Base-by-base conservation (phyloP, 2,797 vertebrate genomes). In the Darevskia mixta region DNA sequence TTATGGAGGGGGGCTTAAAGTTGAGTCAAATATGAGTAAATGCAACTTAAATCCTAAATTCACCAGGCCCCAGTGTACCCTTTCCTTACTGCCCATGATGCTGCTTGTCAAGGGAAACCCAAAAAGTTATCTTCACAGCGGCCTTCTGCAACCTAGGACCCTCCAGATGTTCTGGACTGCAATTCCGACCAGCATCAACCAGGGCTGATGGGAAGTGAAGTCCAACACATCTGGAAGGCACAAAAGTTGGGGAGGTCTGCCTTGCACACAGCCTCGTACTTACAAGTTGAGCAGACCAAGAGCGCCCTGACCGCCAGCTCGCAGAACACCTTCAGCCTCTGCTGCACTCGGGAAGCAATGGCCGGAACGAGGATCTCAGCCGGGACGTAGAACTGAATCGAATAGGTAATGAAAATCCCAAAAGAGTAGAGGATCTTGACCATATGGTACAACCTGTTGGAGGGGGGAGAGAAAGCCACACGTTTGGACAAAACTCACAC, bases 301-400 rank as follows among this genome's bases (percentile, higher is more conserved):
- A 98, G 76, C 1, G 94, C 86, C 89, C 98, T 96, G 0, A 87
- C 79, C 20, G 89, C 87, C 85, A 98, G 92, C 79, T 98, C 98
- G 93, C 91, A 96, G 64, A 94, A 83, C 29, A 95, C 86, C 84
- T 96, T 97, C 97, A 97, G 97, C 85, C 93, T 97, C 88, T 96
- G 96, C 61, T 93, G 93, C 89, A 97, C 93, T 86, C 90, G 96
- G 13, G 97, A 95, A 41, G 95, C 97, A 87, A 97, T 41, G 27
- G 86, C 86, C 5, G 98, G 98, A 67, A 98, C 82, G 82, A 98
- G 94, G 82, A 98, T 98, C 93, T 98, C 98, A 0, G 98, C 98
- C 35, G 98, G 98, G 67, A 98, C 98, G 8, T 98, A 98, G 95
- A 97, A 98, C 95, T 98, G 98, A 95, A 98, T 97, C 1, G 98